A percentile compares a stretch with the other conserved stretches of the same genome.
Conservation (phyloP, 2,113 vertebrate genomes). For the Ovibos moschatus region DNA sequence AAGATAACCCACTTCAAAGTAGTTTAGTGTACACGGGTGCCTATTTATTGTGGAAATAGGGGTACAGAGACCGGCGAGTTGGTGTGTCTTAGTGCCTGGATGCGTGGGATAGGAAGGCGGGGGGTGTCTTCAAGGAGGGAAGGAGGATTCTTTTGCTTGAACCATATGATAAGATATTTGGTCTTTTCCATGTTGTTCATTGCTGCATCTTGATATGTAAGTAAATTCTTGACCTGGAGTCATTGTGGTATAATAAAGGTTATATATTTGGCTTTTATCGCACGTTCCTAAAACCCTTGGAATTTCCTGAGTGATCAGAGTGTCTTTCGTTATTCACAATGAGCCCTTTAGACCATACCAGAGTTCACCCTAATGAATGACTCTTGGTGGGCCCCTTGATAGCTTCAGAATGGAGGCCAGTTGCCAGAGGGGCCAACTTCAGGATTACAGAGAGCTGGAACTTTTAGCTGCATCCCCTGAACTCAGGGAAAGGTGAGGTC, state of each 20-base stretch:
- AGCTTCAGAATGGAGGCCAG: background rate
- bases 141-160: background rate
- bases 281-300: background rate
- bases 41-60: background rate
- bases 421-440: background rate
- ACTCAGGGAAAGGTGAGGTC: background rate
- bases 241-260: background rate
- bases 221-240: background rate
- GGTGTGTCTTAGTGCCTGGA: background rate
- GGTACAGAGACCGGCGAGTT: background rate
- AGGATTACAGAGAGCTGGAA: background rate
- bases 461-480: background rate
- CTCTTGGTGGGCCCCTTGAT: background rate
- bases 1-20: background rate
- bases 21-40: background rate
- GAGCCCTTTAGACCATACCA: background rate
- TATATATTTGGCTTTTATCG: background rate
- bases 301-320: background rate
- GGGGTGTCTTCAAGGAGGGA: background rate
- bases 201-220: background rate
- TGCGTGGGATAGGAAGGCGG: background rate
- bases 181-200: background rate
- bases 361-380: background rate
- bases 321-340: background rate
- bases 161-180: background rate